Conservation (phyloP, 2,113 vertebrate genomes). For the Paracanthobrama guichenoti region DNA sequence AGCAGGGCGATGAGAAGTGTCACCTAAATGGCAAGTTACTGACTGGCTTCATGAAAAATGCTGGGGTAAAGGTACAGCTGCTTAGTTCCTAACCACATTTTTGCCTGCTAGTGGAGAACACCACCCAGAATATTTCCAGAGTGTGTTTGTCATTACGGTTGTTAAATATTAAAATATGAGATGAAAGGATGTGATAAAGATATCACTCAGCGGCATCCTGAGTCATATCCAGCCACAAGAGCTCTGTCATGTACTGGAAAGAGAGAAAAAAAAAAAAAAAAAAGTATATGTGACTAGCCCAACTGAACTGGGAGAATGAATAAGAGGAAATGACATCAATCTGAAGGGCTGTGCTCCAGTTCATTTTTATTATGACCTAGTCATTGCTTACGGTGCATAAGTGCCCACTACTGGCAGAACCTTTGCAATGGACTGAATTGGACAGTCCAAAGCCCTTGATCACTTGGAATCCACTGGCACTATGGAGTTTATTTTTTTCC, state of each 20-base stretch:
- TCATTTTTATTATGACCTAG: no score
- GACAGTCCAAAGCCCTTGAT: no score
- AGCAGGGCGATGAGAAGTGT: background rate
- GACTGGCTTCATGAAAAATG: background rate
- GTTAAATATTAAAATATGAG: background rate
- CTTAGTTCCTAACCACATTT: background rate
- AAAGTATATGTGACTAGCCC: background rate
- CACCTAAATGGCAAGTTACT: background rate
- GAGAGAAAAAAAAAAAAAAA: background rate
- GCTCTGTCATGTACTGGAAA: background rate
- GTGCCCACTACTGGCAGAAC: no score
- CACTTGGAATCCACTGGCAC: no score
- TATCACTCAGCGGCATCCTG: background rate
- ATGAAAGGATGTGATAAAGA: background rate
- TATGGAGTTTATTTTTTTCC: no score
- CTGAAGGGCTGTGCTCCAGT: no score
- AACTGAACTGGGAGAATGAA: background rate
- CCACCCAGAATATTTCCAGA: background rate
- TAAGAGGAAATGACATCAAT: background rate
- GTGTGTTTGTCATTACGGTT: no score
- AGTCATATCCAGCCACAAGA: background rate
- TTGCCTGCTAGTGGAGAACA: background rate
- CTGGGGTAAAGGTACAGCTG: background rate
- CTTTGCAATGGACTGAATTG: no score
- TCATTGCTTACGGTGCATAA: no score